These are phyloP conservation scores for Acronicta aceris DNA, from an alignment of 2,888 invertebrate genomes.

Conservation along the genomic window DNA sequence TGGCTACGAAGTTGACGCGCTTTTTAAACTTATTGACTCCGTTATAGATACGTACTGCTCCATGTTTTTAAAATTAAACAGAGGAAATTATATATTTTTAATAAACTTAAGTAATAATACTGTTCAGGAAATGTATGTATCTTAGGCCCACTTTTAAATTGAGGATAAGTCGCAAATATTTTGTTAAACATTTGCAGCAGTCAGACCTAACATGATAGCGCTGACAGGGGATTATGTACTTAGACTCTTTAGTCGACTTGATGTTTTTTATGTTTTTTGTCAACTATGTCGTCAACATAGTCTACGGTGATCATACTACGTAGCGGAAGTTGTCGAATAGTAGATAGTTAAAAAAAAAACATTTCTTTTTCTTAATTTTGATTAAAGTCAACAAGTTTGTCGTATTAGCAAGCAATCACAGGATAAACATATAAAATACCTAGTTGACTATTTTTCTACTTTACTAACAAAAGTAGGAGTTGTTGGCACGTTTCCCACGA, in stretches of 20 bases:
- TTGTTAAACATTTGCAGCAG: not conserved
- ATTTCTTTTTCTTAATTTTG: slow-evolving; percentile 1
- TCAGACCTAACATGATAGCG: not conserved
- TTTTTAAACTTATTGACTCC: slow-evolving; percentile 75
- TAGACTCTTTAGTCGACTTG: too few species aligned
- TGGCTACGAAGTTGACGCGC: slow-evolving; percentile 72
- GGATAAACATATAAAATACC: slow-evolving; percentile 41
- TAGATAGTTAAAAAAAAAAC: not conserved
- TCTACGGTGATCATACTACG: too few species aligned
- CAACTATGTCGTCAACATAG: too few species aligned
- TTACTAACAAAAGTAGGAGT: slow-evolving; percentile 64
- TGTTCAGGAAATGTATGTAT: too few species aligned
- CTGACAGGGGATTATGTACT: too few species aligned
- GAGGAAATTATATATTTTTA: not conserved
- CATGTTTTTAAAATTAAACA: slow-evolving; percentile 33
- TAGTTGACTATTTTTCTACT: slow-evolving; percentile 58
- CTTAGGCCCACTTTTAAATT: too few species aligned
- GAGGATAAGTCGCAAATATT: not conserved
- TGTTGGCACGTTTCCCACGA: slow-evolving; percentile 75
- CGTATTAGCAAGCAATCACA: slow-evolving; percentile 37
- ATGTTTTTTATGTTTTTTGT: too few species aligned
- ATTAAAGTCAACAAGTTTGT: not conserved
- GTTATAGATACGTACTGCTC: slow-evolving; percentile 63
- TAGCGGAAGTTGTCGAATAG: too few species aligned
- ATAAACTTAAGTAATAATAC: not conserved